phyloP scores from a whole-genome alignment of 2,888 invertebrate species.

The Callosobruchus maculatus region DNA sequence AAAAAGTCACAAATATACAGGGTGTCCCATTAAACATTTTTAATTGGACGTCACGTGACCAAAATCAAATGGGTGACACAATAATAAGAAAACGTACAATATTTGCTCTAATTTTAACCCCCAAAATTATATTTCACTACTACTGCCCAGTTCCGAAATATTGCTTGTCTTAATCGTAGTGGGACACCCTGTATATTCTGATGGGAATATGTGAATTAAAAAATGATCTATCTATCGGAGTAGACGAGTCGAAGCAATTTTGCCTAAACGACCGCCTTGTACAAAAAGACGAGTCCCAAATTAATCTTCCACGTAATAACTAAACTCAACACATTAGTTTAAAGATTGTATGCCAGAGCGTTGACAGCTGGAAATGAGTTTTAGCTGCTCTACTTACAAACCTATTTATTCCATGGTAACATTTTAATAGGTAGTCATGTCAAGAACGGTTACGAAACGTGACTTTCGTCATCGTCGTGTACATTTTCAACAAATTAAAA shows the following conservation, averaged over 20 bases:
- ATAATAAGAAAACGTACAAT: too few relatives aligned
- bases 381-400: neutral
- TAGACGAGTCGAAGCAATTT: neutral
- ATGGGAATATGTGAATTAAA: too few relatives aligned
- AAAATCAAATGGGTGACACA: too few relatives aligned
- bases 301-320: neutral
- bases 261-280: neutral
- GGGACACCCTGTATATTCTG: too few relatives aligned
- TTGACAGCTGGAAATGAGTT: neutral
- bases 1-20: too few relatives aligned
- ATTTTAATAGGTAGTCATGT: neutral
- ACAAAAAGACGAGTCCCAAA: neutral
- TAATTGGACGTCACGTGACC: too few relatives aligned
- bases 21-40: too few relatives aligned
- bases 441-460: neutral
- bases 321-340: neutral
- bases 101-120: too few relatives aligned
- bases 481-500: neutral
- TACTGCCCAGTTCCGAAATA: too few relatives aligned
- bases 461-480: neutral
- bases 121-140: too few relatives aligned
- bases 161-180: too few relatives aligned
- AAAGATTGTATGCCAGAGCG: neutral
- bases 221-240: neutral
- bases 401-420: neutral